Conservation (phyloP, 2,113 vertebrate species). For the Chamaetylas fuelleborni region DNA sequence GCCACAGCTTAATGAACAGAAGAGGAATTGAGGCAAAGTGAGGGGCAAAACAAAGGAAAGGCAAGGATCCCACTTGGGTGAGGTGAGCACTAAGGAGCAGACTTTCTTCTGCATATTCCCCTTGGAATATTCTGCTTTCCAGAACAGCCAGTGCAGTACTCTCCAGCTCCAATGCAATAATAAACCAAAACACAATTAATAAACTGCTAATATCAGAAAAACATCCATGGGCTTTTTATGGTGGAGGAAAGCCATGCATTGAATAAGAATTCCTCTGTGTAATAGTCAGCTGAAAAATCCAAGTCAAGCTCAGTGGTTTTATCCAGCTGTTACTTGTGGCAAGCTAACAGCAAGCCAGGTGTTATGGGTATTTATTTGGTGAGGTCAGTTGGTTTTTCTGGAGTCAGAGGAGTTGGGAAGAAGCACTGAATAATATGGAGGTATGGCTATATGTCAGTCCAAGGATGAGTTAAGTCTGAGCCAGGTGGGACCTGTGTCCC, state of each 20-base stretch:
- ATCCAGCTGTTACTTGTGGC: neutral
- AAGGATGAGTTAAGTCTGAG: neutral
- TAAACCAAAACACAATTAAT: neutral
- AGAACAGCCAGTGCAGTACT: neutral
- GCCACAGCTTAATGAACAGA: neutral
- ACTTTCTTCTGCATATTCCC: neutral
- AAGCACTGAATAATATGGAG: neutral
- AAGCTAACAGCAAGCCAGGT: neutral
- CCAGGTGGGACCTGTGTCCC: neutral
- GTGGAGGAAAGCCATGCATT: neutral
- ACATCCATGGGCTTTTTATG: neutral
- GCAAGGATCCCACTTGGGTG: neutral
- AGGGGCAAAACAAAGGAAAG: neutral
- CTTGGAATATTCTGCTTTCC: neutral
- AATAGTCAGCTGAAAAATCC: constrained; percentile 13
- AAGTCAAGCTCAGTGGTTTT: neutral
- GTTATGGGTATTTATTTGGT: neutral
- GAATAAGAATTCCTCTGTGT: neutral
- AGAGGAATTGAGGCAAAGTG: neutral
- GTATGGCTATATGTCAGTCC: neutral
- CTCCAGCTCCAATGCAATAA: neutral
- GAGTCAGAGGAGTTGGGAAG: neutral
- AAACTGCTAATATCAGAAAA: neutral
- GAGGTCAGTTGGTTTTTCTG: neutral
- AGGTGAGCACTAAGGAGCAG: neutral